Percentiles rank a stretch among this genome's conserved stretches.
These are phyloP conservation scores for Nephrotoma guestfalica DNA, from an alignment of 2,888 invertebrate genomes.

Conservation along the genomic window DNA sequence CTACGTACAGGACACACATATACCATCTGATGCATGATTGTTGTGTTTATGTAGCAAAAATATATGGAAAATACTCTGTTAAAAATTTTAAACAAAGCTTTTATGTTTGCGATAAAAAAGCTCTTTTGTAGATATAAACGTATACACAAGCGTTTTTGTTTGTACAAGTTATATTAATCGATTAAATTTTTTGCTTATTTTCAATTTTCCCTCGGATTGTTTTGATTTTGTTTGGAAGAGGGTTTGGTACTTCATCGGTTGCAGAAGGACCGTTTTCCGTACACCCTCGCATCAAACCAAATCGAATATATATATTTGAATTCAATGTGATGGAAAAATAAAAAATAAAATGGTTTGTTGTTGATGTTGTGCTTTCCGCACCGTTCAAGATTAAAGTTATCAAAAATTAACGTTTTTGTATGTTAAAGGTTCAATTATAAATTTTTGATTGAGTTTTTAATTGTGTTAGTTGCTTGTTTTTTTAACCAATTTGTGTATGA, in stretches of 20 bases:
- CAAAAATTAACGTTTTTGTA: neutral
- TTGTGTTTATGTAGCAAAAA: neutral
- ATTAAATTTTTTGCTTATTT: neutral
- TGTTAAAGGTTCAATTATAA: neutral
- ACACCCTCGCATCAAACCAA: neutral
- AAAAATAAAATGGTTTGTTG: neutral
- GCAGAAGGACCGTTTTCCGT: neutral
- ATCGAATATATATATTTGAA: neutral
- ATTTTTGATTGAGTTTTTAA: neutral
- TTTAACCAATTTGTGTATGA: neutral
- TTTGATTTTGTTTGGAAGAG: neutral
- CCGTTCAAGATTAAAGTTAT: neutral
- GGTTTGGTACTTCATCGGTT: neutral
- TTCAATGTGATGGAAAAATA: neutral
- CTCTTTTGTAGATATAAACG: neutral
- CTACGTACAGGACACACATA: neutral
- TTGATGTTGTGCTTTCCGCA: neutral
- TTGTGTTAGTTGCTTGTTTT: neutral
- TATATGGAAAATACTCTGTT: neutral
- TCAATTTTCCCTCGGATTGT: neutral
- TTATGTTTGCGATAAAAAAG: neutral
- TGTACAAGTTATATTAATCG: neutral
- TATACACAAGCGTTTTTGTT: neutral
- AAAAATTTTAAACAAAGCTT: neutral
- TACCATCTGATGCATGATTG: neutral